Evolutionary conservation across 2,797 vertebrate genomes (phyloP), one percentile per base, ranked within the genome.

Genomic region (Lagorchestes hirsutus): DNA sequence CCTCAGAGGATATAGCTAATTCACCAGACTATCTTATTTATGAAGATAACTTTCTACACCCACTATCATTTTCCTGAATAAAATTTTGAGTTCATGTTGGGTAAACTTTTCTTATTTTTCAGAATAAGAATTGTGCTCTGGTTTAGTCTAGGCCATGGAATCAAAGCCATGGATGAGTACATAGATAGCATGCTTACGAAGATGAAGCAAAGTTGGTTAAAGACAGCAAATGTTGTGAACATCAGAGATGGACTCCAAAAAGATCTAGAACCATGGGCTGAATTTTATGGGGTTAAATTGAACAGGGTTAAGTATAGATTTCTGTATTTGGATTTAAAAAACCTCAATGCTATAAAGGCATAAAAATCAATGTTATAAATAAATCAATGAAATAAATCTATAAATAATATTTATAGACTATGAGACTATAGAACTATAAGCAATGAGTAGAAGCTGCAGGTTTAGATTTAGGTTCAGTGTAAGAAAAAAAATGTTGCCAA

Each of bases 31-130:
- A 58, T 91, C 34, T 87, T 5, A 31, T 56, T 54, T 58, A 58
- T 93, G 59, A 74, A 82, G 5, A 24, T 92, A 57, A 40, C 46
- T 93, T 90, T 91, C 5, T 96, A 74, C 67, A 96, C 31, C 91
- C 31, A 90, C 22, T 87, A 18, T 18, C 46, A 87, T 87, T 87
- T 87, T 87, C 74, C 74, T 87, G 40, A 87, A 87, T 27, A 13
- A 18, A 87, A 87, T 87, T 87, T 87, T 46, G 40, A 87, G 24
- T 27, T 87, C 74, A 46, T 46, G 3, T 10, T 87, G n/a, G 6
- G 12, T 27, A 46, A 11, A 9, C 18, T 87, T 87, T 87, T 87
- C n/a, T 46, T 87, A 46, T 34, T 87, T 87, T 87, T 24, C 18
- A 27, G 74, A 87, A 46, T 82, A 87, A 87, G 40, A 87, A 27